Evolutionary conservation across 2,113 vertebrate species (phyloP).

Genomic region (Triplophysa rosa): DNA sequence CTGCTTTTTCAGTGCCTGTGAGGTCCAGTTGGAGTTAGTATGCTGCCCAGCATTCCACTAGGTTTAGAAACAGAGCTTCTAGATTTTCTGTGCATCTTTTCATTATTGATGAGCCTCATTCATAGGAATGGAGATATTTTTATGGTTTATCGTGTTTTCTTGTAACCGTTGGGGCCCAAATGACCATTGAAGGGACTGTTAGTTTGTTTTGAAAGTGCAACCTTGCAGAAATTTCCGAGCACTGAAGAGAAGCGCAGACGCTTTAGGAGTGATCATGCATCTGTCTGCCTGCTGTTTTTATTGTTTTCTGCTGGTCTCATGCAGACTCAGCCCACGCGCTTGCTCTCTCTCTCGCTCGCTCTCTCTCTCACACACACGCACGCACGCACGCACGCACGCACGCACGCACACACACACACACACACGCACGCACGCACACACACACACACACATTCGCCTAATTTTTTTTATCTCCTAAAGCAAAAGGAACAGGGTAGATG

Average conservation of each 20-base stretch:
- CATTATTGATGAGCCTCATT: neutral
- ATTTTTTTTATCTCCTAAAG: no score
- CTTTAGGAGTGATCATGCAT: slow-evolving; percentile 16
- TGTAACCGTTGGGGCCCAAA: neutral
- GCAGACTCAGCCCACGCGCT: no score
- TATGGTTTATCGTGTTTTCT: neutral
- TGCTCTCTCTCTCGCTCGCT: no score
- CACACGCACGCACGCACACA: no score
- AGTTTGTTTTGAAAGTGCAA: slow-evolving; percentile 22
- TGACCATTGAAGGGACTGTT: slow-evolving; percentile 7
- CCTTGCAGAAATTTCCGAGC: slow-evolving; percentile 30
- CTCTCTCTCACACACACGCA: no score
- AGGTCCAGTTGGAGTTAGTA: no score
- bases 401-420: no score
- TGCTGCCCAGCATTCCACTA: no score
- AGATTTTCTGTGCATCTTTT: neutral
- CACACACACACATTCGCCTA: no score
- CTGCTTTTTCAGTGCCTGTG: no score
- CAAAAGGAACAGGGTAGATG: neutral
- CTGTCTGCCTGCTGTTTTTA: slow-evolving; percentile 20
- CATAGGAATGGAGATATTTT: neutral
- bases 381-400: no score
- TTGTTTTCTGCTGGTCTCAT: slow-evolving; percentile 5
- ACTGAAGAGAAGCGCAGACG: neutral
- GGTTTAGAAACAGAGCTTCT: neutral